A percentile compares a stretch with the other conserved stretches of the same genome.
These are phyloP conservation scores for Sinella curviseta DNA, from an alignment of 1,140 invertebrate species.

Conservation along the genomic window DNA sequence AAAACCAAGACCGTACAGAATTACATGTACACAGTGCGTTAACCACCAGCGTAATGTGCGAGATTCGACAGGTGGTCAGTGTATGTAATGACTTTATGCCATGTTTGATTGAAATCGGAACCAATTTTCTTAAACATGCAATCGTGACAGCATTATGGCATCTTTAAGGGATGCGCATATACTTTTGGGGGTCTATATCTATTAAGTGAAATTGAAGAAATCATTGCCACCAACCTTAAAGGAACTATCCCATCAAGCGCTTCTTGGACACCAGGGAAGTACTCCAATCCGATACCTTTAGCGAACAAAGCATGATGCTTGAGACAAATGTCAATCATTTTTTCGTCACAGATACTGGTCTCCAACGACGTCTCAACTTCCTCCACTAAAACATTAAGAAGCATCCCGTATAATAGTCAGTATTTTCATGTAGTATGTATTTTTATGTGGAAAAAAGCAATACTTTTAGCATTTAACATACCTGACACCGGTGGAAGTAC, in stretches of 20 bases:
- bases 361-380: conserved; percentile 71
- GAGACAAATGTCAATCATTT: conserved; percentile 69
- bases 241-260: conserved; percentile 86
- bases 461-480: too few species aligned
- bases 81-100: neutral
- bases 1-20: neutral
- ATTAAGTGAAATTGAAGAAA: too few species aligned
- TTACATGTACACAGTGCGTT: neutral
- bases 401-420: neutral
- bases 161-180: too few species aligned
- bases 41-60: neutral
- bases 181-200: too few species aligned
- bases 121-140: too few species aligned
- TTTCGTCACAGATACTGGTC: conserved; percentile 60
- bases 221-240: conserved; percentile 80
- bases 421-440: neutral
- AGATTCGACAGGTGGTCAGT: conserved; percentile 1
- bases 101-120: neutral
- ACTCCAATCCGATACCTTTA: conserved; percentile 86
- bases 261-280: conserved; percentile 81
- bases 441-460: too few species aligned
- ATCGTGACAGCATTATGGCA: too few species aligned
- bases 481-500: conserved; percentile 67
- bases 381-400: conserved; percentile 59
- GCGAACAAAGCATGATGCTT: conserved; percentile 74